These are phyloP conservation scores for Hydrophis major DNA, from an alignment of 2,797 vertebrate genomes.

Conservation along the genomic window DNA sequence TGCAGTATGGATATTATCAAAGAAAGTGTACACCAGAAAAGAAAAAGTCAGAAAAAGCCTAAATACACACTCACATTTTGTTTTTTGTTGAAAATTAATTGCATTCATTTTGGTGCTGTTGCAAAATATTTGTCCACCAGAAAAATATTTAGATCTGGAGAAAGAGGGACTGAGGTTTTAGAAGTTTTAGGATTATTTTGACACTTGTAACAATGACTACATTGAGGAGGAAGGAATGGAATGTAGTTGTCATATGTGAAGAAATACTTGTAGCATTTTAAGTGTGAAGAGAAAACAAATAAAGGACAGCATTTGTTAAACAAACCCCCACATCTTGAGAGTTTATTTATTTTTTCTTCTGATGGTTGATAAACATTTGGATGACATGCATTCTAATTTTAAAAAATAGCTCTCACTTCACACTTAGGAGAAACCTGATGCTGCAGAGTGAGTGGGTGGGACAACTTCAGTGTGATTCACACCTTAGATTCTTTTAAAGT, in stretches of 20 bases:
- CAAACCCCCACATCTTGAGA: slow-evolving; percentile 64
- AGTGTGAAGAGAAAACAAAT: slow-evolving; percentile 66
- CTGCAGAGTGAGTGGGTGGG: slow-evolving; percentile 73
- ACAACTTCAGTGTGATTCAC: slow-evolving; percentile 79
- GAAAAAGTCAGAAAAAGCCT: neutral
- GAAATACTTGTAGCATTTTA: slow-evolving; percentile 59
- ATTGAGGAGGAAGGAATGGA: slow-evolving; percentile 37
- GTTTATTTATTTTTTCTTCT: slow-evolving; percentile 75
- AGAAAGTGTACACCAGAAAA: slow-evolving; percentile 24
- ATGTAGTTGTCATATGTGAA: slow-evolving; percentile 29
- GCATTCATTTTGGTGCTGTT: slow-evolving; percentile 3
- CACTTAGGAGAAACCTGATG: slow-evolving; percentile 74
- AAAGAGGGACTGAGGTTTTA: neutral
- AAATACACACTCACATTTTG: neutral
- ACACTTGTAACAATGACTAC: slow-evolving; percentile 62
- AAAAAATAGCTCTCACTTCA: slow-evolving; percentile 75
- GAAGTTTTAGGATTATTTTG: slow-evolving; percentile 41
- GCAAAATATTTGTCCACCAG: slow-evolving; percentile 51
- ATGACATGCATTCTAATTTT: slow-evolving; percentile 80
- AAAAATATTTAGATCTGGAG: slow-evolving; percentile 39
- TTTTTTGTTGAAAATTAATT: slow-evolving; percentile 34
- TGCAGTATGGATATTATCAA: slow-evolving; percentile 51
- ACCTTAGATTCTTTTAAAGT: slow-evolving; percentile 70
- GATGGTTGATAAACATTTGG: slow-evolving; percentile 74
- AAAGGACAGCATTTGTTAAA: slow-evolving; percentile 67